phyloP scores from a whole-genome alignment of 2,888 invertebrate species.

The Slavum lentiscoides region DNA sequence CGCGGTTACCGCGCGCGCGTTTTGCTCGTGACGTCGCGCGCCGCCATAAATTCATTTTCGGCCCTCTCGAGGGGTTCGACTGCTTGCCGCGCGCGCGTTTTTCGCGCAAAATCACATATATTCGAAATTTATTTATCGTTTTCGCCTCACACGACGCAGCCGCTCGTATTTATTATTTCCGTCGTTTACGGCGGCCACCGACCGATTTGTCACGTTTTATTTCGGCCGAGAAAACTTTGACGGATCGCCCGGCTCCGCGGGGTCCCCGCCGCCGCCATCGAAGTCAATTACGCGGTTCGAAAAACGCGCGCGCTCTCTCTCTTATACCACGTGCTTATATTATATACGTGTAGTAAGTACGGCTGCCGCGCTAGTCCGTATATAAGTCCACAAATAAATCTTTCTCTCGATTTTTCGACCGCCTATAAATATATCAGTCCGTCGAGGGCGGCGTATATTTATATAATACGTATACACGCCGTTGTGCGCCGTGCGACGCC shows the following conservation, averaged over 20 bases:
- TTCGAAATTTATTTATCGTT: constrained; percentile 44
- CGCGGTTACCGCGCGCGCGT: too few species aligned
- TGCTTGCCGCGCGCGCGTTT: neutral
- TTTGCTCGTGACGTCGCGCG: too few species aligned
- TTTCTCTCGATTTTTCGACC: constrained; percentile 48
- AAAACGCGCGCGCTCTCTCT: neutral
- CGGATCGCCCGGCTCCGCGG: constrained; percentile 19
- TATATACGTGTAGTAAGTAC: neutral
- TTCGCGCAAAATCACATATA: neutral
- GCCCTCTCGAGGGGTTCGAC: neutral
- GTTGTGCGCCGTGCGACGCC: too few species aligned
- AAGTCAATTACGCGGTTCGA: constrained; percentile 42
- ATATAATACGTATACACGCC: neutral
- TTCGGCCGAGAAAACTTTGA: constrained; percentile 44
- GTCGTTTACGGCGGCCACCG: constrained; percentile 1
- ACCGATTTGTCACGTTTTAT: constrained; percentile 43
- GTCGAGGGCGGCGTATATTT: neutral
- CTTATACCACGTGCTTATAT: too few species aligned
- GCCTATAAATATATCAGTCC: constrained; percentile 22
- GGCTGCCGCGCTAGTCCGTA: neutral
- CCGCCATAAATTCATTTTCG: too few species aligned
- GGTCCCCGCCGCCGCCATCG: constrained; percentile 1
- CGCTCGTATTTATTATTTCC: constrained; percentile 17
- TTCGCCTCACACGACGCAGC: constrained; percentile 30
- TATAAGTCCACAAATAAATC: constrained; percentile 51